Evolutionary conservation across 2,888 invertebrate genomes (phyloP).

Genomic region (Micoletzkya japonica): DNA sequence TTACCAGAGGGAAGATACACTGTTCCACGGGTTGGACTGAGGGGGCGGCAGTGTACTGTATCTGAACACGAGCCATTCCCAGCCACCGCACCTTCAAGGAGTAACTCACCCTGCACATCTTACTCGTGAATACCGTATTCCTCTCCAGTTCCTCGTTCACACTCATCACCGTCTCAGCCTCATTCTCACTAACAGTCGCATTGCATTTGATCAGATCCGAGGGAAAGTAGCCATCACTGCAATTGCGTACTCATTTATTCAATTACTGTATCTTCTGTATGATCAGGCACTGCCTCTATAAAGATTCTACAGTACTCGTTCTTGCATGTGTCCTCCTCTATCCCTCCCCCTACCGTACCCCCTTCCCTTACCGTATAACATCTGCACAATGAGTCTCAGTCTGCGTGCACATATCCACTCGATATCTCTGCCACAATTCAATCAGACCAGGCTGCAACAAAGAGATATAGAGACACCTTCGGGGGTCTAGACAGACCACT

Average conservation of each 20-base stretch:
- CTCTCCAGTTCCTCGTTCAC: neutral
- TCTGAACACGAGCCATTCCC: too few species aligned
- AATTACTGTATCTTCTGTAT: too few species aligned
- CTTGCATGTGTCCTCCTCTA: too few species aligned
- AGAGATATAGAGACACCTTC: too few species aligned
- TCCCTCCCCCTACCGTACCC: neutral
- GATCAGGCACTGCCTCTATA: too few species aligned
- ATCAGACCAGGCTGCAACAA: too few species aligned
- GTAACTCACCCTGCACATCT: neutral
- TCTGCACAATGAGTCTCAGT: neutral
- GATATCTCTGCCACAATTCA: conserved; percentile 10
- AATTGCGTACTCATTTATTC: too few species aligned
- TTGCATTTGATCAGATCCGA: conserved; percentile 12
- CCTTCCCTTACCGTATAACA: conserved; percentile 9
- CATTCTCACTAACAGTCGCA: neutral
- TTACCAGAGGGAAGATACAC: conserved; percentile 18
- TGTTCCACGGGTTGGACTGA: neutral
- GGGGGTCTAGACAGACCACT: too few species aligned
- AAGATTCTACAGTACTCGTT: too few species aligned
- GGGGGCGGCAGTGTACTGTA: neutral
- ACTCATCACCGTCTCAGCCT: neutral
- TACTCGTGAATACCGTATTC: conserved; percentile 1
- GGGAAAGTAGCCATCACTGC: conserved; percentile 14
- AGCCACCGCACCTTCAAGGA: too few species aligned
- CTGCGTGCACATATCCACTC: neutral